Evolutionary conservation across 1,140 invertebrate genomes (phyloP).

Genomic region (Brachionus paranguensis): DNA sequence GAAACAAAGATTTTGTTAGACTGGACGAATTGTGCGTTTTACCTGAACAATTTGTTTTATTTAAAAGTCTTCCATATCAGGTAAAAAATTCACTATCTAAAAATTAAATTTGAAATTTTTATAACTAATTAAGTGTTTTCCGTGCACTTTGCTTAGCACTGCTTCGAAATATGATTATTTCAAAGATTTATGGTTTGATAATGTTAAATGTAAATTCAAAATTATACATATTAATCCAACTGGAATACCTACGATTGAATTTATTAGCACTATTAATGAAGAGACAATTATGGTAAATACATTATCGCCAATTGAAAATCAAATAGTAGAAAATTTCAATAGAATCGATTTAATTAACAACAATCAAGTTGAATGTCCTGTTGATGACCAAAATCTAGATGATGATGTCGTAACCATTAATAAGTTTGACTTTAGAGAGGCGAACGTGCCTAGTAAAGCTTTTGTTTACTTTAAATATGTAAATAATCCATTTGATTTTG

Average conservation of each 20-base stretch:
- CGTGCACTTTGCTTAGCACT: not conserved
- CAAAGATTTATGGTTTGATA: not conserved
- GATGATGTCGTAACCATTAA: not conserved
- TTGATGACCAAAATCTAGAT: not conserved
- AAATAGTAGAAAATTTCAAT: not conserved
- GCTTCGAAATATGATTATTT: not conserved
- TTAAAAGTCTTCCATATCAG: not conserved
- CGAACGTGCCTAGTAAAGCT: not conserved
- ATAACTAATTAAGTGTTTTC: conserved; percentile 1
- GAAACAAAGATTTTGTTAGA: not conserved
- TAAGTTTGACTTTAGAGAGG: no score
- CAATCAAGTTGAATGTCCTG: not conserved
- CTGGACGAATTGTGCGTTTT: not conserved
- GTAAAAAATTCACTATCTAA: not conserved
- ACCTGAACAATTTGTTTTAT: not conserved
- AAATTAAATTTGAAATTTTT: not conserved
- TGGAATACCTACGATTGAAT: not conserved
- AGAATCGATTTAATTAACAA: not conserved
- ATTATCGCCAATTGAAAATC: not conserved
- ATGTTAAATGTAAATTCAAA: not conserved
- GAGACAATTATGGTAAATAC: not conserved
- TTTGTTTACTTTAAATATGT: not conserved
- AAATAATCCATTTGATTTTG: conserved; percentile 17
- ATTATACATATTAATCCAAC: not conserved
- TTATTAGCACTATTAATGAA: not conserved